Evolutionary conservation across 2,888 invertebrate species (phyloP), one percentile per base, ranked within the genome.

Genomic region (Alloscopus bannaensis): DNA sequence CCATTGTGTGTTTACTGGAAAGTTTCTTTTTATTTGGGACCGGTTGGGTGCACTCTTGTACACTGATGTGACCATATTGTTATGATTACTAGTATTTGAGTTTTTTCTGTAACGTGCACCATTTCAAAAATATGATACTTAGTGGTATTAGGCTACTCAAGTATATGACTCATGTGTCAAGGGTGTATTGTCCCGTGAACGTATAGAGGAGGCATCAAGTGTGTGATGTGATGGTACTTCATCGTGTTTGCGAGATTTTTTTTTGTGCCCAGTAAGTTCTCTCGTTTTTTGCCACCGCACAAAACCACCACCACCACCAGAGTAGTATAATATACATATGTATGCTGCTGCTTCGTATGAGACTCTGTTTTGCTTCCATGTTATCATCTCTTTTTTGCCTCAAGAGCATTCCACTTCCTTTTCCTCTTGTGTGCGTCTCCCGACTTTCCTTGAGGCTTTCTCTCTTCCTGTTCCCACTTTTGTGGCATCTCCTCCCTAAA

Each of bases 381-480:
- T 57, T 31, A 57, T 57, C 50, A 6, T 20, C 18, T 57, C 22
- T 60, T 52, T 66, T 55, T 68, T 55, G 52, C 68, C 69, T 62
- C 62, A 62, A 76, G 69, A 69, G 66, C 69, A 69, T 36, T 60
- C 62, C 62, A 76, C 69, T 76, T 76, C 75, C 75, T 59, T 68
- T 76, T 76, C 66, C 75, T 60, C 65, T 52, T 50, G 11, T 64
- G 40, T 29, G 31, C 50, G 40, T 66, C 66, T 57, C 40, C 47
- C 16, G 28, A 31, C 28, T 42, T 59, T 20, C 60, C 26, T 50
- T 45, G 69, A 28, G 42, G 29, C 13, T 6, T 76, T 59, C 45
- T 69, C 62, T 24, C 29, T 76, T 76, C 69, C 76, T 68, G 66
- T 60, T 60, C 62, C 47, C 60, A 60, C 76, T 59, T 36, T 22